phyloP scores from a whole-genome alignment of 2,888 invertebrate species.

The Tupiocoris notatus region DNA sequence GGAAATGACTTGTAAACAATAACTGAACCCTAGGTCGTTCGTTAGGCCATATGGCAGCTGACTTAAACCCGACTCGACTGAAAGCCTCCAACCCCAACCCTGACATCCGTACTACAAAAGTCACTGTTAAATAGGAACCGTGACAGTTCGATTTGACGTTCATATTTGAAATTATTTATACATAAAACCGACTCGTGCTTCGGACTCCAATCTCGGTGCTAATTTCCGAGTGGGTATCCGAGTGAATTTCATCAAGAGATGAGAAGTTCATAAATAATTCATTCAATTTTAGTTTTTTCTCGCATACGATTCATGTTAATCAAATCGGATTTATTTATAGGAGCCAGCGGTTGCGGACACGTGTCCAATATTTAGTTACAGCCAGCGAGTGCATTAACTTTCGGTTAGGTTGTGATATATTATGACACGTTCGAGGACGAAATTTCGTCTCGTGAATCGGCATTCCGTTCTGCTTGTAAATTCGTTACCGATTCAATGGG shows the following conservation, averaged over 20 bases:
- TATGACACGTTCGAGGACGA: neutral
- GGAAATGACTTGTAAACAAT: neutral
- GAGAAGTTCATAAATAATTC: constrained; percentile 22
- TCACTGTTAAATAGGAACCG: neutral
- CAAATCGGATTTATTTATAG: constrained; percentile 22
- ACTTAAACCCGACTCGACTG: too few relatives aligned
- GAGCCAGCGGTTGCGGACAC: neutral
- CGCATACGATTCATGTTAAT: constrained; percentile 7
- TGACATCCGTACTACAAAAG: neutral
- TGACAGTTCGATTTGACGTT: neutral
- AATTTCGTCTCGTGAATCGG: neutral
- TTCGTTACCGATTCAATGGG: neutral
- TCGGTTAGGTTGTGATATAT: neutral
- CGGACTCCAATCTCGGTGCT: constrained; percentile 14
- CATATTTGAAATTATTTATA: constrained; percentile 2
- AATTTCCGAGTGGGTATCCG: constrained; percentile 5
- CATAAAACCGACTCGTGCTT: neutral
- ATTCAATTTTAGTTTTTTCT: constrained; percentile 1
- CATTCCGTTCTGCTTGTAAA: neutral
- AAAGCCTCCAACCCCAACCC: too few relatives aligned
- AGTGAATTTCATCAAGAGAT: neutral
- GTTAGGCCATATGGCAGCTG: neutral
- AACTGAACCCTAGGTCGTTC: neutral
- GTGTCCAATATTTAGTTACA: constrained; percentile 3
- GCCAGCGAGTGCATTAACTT: too few relatives aligned